Conservation (phyloP, 2,888 invertebrate species). For the Theristus sp. region DNA sequence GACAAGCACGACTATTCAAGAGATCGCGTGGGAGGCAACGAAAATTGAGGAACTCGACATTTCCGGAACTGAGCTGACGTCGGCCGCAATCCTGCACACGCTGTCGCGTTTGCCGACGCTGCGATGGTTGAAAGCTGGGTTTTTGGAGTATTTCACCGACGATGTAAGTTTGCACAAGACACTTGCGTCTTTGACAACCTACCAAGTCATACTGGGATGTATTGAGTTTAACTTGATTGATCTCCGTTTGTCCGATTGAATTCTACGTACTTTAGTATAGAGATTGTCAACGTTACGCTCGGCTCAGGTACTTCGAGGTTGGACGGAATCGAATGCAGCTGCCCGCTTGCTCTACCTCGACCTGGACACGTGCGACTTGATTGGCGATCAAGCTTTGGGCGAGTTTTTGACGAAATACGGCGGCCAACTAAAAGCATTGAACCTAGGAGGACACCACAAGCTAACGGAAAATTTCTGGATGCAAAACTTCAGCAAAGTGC, state of each 20-base stretch:
- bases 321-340: slow-evolving; percentile 60
- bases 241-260: too few species aligned
- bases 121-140: slow-evolving; percentile 77
- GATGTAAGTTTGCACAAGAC: slow-evolving; percentile 40
- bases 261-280: too few species aligned
- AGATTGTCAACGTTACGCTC: too few species aligned
- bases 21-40: slow-evolving; percentile 94
- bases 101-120: slow-evolving; percentile 64
- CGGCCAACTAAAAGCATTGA: slow-evolving; percentile 63
- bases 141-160: slow-evolving; percentile 92
- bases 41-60: slow-evolving; percentile 76
- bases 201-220: too few species aligned
- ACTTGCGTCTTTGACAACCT: too few species aligned
- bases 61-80: slow-evolving; percentile 81
- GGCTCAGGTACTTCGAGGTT: slow-evolving; percentile 57
- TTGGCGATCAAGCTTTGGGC: slow-evolving; percentile 74
- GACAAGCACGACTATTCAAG: slow-evolving; percentile 74
- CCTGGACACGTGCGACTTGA: slow-evolving; percentile 79
- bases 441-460: slow-evolving; percentile 70
- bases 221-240: too few species aligned
- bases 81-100: slow-evolving; percentile 81
- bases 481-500: slow-evolving; percentile 70
- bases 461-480: slow-evolving; percentile 96
- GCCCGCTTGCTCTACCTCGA: slow-evolving; percentile 66
- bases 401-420: slow-evolving; percentile 79